Percentiles rank a stretch among this genome's conserved stretches.
These are phyloP conservation scores for Panagrolaimus sp. DNA, from an alignment of 1,140 invertebrate genomes.

Conservation along the genomic window DNA sequence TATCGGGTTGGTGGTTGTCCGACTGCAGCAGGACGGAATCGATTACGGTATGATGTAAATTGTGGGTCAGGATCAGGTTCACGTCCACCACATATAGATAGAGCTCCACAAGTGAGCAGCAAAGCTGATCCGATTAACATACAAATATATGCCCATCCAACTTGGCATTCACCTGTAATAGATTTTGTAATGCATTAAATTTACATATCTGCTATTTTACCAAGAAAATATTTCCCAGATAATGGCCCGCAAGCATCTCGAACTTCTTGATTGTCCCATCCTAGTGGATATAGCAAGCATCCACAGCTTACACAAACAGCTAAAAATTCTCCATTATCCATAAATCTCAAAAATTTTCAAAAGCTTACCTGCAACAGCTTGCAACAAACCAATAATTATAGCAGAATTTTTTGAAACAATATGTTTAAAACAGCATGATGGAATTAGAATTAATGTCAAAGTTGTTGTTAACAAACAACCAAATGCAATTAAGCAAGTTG, in stretches of 20 bases:
- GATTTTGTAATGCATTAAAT: not conserved
- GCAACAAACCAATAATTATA: conserved; percentile 14
- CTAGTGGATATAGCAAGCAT: conserved; percentile 16
- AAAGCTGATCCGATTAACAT: conserved; percentile 12
- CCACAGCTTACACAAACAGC: conserved; percentile 14
- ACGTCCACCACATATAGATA: conserved; percentile 5
- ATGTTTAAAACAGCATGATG: conserved; percentile 19
- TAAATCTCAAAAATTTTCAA: not conserved
- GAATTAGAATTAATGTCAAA: conserved; percentile 16
- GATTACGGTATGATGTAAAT: conserved; percentile 5
- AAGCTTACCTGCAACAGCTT: conserved; percentile 12
- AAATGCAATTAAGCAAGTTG: conserved; percentile 6
- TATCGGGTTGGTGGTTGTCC: not conserved
- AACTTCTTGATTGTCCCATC: conserved; percentile 18
- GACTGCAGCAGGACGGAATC: not conserved
- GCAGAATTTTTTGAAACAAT: conserved; percentile 17
- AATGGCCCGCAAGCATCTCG: conserved; percentile 16
- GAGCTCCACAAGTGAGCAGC: conserved; percentile 7
- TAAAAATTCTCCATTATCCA: not conserved
- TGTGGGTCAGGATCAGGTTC: not conserved
- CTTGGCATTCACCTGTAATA: conserved; percentile 13
- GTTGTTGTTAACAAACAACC: conserved; percentile 11
- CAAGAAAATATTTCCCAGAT: conserved; percentile 5
- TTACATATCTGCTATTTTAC: not conserved
- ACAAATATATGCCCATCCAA: conserved; percentile 15